Conservation (phyloP, 2,888 invertebrate genomes). For the Acronicta alni region DNA sequence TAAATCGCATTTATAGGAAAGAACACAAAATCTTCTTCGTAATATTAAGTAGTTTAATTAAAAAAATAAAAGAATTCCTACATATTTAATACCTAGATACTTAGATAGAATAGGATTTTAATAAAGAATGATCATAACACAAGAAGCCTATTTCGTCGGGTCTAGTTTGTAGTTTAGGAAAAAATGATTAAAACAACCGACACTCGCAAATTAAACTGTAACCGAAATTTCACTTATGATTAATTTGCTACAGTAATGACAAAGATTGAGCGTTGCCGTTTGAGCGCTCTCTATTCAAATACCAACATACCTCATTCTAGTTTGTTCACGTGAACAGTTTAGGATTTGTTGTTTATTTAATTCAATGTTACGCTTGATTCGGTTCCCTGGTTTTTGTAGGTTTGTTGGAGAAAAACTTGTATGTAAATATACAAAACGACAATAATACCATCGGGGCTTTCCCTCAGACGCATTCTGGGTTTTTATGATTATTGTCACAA, state of each 20-base stretch:
- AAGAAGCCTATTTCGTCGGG: slow-evolving; percentile 14
- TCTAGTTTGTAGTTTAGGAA: slow-evolving; percentile 29
- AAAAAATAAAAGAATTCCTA: too few relatives aligned
- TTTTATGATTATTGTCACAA: slow-evolving; percentile 16
- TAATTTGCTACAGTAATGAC: slow-evolving; percentile 71
- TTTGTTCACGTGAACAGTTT: slow-evolving; percentile 43
- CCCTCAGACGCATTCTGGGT: slow-evolving; percentile 1
- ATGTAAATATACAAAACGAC: neutral
- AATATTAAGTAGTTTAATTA: too few relatives aligned
- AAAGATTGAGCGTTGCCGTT: slow-evolving; percentile 71
- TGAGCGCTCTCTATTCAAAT: slow-evolving; percentile 60
- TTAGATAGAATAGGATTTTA: neutral
- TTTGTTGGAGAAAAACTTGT: neutral
- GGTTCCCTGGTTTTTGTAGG: neutral
- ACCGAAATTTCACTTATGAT: slow-evolving; percentile 75
- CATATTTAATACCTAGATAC: neutral
- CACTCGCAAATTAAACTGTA: slow-evolving; percentile 46
- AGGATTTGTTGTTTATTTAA: slow-evolving; percentile 16
- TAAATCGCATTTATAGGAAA: slow-evolving; percentile 19
- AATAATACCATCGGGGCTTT: slow-evolving; percentile 2
- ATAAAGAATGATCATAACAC: neutral
- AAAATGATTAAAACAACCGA: slow-evolving; percentile 55
- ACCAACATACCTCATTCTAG: slow-evolving; percentile 43
- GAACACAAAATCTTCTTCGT: slow-evolving; percentile 23
- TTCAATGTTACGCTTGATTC: slow-evolving; percentile 7